A percentile compares a stretch with the other conserved stretches of the same genome.
phyloP scores from a whole-genome alignment of 2,113 vertebrate genomes.

The Noctilio leporinus region DNA sequence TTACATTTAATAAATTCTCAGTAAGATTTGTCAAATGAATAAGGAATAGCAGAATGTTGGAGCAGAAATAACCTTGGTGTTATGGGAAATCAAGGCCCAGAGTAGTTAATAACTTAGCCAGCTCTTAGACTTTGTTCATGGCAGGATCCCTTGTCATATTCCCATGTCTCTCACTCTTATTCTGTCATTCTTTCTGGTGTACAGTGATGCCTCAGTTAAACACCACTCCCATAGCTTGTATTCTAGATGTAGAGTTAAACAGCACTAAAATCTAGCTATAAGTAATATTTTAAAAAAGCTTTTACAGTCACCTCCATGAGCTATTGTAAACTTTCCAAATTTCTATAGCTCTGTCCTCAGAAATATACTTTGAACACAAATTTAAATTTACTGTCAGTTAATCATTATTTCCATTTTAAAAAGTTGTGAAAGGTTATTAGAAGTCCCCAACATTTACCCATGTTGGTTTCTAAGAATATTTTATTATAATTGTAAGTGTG shows the following conservation, averaged over 20 bases:
- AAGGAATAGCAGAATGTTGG: background rate
- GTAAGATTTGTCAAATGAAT: background rate
- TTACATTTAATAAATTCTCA: background rate
- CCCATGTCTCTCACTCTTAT: background rate
- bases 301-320: background rate
- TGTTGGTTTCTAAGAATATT: slow-evolving; percentile 28
- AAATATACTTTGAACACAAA: slow-evolving; percentile 6
- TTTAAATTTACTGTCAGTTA: background rate
- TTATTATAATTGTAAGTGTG: slow-evolving; percentile 21
- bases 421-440: slow-evolving; percentile 5
- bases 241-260: background rate
- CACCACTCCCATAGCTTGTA: background rate
- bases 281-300: background rate
- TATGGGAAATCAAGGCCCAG: background rate
- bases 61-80: background rate
- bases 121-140: background rate
- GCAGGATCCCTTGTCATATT: background rate
- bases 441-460: background rate
- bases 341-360: background rate
- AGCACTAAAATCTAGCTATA: background rate
- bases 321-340: background rate
- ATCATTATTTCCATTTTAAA: slow-evolving; percentile 21
- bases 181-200: background rate
- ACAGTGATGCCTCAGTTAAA: background rate
- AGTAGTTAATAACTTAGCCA: background rate